These are phyloP conservation scores for Leuciscus idus DNA, from an alignment of 2,113 vertebrate species.

Conservation along the genomic window DNA sequence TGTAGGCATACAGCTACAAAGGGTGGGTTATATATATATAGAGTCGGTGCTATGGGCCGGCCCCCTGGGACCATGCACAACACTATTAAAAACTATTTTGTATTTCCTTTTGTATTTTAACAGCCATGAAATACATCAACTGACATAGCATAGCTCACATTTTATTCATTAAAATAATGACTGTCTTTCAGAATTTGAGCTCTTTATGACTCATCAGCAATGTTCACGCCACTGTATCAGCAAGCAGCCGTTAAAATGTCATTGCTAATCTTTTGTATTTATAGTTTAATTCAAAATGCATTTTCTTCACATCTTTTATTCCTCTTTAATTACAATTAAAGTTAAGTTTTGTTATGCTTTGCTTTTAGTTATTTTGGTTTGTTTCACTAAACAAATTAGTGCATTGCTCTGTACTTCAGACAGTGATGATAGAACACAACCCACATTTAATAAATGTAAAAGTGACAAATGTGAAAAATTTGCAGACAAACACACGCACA, in stretches of 20 bases:
- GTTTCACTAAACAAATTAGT: too few species aligned
- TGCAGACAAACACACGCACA: too few species aligned
- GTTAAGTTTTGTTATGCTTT: too few species aligned
- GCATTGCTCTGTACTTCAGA: too few species aligned
- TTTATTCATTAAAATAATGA: too few species aligned
- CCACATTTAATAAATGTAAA: too few species aligned
- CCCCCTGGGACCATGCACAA: not conserved
- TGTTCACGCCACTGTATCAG: conserved; percentile 3
- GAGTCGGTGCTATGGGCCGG: not conserved
- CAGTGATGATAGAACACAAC: too few species aligned
- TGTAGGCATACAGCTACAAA: conserved; percentile 63
- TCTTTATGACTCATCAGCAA: conserved; percentile 9
- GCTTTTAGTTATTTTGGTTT: too few species aligned
- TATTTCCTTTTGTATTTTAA: not conserved
- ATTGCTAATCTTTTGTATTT: not conserved
- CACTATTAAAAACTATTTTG: not conserved
- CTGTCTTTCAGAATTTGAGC: conserved; percentile 2
- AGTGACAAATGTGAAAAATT: too few species aligned
- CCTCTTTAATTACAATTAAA: not conserved
- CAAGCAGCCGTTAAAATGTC: not conserved
- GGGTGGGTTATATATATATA: conserved; percentile 20
- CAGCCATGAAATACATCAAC: not conserved
- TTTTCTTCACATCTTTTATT: not conserved
- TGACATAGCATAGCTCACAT: not conserved
- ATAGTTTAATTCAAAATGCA: not conserved